Evolutionary conservation across 2,888 invertebrate species (phyloP).

Genomic region (Resseliella maxima): DNA sequence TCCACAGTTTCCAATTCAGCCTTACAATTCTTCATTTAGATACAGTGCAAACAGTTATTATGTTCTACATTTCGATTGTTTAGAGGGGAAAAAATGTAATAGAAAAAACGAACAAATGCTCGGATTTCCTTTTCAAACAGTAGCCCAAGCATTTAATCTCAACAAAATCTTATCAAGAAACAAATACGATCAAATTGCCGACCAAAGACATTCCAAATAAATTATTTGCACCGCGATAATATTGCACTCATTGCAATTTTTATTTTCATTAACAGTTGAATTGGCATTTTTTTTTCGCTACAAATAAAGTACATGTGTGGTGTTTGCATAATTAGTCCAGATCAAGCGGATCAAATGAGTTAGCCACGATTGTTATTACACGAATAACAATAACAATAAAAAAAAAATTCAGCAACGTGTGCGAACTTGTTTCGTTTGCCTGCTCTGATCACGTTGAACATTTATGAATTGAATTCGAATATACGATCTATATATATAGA

Average conservation of each 20-base stretch:
- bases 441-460: background rate
- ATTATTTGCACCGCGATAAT: conserved; percentile 1
- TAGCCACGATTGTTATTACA: background rate
- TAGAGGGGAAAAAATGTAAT: too few species aligned
- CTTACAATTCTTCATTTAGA: too few species aligned
- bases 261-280: too few species aligned
- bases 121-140: background rate
- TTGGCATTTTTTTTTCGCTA: background rate
- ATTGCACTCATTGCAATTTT: background rate
- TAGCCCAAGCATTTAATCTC: background rate
- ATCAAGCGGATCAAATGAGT: background rate
- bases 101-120: background rate
- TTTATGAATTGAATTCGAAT: background rate
- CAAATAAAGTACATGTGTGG: background rate
- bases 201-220: background rate
- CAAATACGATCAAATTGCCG: background rate
- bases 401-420: background rate
- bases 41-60: too few species aligned
- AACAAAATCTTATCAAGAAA: background rate
- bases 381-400: background rate
- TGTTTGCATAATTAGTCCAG: conserved; percentile 27
- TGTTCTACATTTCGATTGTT: too few species aligned
- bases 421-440: conserved; percentile 9
- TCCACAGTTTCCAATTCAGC: background rate
- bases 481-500: background rate